Base-by-base conservation (phyloP, 35 echinoderm and acorn worm species). In the Lytechinus pictus region DNA sequence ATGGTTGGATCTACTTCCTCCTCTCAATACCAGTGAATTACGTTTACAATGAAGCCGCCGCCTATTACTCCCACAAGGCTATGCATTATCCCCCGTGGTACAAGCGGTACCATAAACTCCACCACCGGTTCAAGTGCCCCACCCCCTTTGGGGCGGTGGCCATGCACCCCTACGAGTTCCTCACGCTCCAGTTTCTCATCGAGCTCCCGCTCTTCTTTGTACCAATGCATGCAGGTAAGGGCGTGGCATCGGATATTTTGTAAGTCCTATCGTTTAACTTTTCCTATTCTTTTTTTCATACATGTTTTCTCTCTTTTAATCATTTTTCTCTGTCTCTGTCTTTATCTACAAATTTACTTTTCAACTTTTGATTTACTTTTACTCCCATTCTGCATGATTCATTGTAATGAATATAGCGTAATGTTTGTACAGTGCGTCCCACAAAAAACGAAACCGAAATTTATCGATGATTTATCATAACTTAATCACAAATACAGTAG, bases 91-190 rank as follows among this genome's bases (percentile, higher is more conserved):
- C 61, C 9, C 12, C 27, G 10, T 95, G 72, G 79, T 95, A 95
- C 14, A 95, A 95, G 86, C 27, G 95, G 19, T 87, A 87, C 86
- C 95, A 95, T 44, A 95, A 95, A 27, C 53, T 55, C 54, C 95
- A 95, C 86, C 95, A 95, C 86, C 95, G 95, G 3, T 95, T 87
- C 86, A 86, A 95, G 53, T 86, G 87, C 79, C 95, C 95, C 66
- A 95, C 95, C 54, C 72, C 95, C 13, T 95, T 95, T 21, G 79
- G 72, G 4, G 61, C 95, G 16, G 87, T 88, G 5, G 95, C 95
- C n/a, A 95, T 95, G 95, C 66, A 95, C 56, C 95, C 95, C 28
- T 87, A 87, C 13, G 95, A 95, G 19, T 95, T 95, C 54, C 87
- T 95, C 24, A 9, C 87, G 19, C 95, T 95, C 19, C 95, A 95